Evolutionary conservation across 1,140 invertebrate species (phyloP).

Genomic region (Colletes latitarsis): DNA sequence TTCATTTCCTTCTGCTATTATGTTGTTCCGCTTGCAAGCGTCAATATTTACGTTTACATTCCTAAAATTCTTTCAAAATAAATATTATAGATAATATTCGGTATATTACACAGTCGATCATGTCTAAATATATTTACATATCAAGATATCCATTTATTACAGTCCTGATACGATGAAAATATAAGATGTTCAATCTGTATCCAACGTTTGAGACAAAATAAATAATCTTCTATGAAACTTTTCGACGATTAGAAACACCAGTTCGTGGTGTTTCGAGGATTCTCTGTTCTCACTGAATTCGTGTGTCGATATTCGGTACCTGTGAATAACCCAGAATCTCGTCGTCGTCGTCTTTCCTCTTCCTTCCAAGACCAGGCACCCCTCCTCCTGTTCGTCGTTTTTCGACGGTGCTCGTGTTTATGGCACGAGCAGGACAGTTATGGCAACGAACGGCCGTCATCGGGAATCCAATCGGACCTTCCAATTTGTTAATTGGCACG

Average conservation of each 20-base stretch:
- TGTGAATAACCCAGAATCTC: background rate
- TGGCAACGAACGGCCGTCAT: slow-evolving; percentile 70
- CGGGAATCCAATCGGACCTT: slow-evolving; percentile 59
- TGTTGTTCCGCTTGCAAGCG: background rate
- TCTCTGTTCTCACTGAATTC: background rate
- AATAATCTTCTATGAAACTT: too few relatives aligned
- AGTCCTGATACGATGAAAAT: too few relatives aligned
- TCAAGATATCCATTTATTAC: too few relatives aligned
- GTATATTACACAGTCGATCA: background rate
- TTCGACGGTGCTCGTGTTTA: slow-evolving; percentile 58
- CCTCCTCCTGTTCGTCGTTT: background rate
- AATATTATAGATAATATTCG: background rate
- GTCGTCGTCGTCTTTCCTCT: background rate
- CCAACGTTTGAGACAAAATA: too few relatives aligned
- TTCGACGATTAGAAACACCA: background rate
- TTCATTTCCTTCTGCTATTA: background rate
- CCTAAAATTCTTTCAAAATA: background rate
- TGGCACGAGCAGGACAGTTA: slow-evolving; percentile 69
- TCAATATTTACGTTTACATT: slow-evolving; percentile 1
- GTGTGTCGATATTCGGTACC: background rate
- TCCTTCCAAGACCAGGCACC: background rate
- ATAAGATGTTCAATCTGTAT: too few relatives aligned
- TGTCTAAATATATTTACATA: too few relatives aligned
- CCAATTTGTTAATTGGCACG: slow-evolving; percentile 76
- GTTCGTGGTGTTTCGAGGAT: background rate